These are phyloP conservation scores for Oxytorus armatus DNA, from an alignment of 2,888 invertebrate species.

Conservation along the genomic window DNA sequence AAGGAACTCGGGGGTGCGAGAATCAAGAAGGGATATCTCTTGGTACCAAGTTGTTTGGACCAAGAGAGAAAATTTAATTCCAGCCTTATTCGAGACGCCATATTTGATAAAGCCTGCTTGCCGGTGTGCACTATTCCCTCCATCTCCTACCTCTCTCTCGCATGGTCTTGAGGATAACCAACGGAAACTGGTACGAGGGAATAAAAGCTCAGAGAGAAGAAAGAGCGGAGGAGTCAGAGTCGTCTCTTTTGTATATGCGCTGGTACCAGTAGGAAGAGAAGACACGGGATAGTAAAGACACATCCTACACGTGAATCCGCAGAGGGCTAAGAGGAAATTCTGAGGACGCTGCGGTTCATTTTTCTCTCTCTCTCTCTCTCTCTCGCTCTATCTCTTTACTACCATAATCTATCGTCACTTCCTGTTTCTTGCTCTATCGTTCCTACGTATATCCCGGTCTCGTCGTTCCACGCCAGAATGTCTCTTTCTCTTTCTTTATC, in stretches of 20 bases:
- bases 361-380: constrained; percentile 33
- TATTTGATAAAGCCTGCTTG: constrained; percentile 52
- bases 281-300: constrained; percentile 37
- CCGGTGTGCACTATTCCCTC: neutral
- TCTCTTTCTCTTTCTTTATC: constrained; percentile 10
- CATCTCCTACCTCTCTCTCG: no score
- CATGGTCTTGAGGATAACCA: constrained; percentile 41
- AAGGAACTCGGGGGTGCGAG: constrained; percentile 54
- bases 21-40: constrained; percentile 52
- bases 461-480: constrained; percentile 38
- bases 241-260: neutral
- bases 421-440: constrained; percentile 61
- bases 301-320: constrained; percentile 56
- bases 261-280: constrained; percentile 32
- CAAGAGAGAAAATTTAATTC: constrained; percentile 48
- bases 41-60: constrained; percentile 19
- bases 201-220: constrained; percentile 45
- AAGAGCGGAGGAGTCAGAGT: constrained; percentile 56
- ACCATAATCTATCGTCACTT: constrained; percentile 52
- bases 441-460: constrained; percentile 26
- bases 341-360: constrained; percentile 39
- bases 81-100: constrained; percentile 54
- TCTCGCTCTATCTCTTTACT: constrained; percentile 11
- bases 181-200: constrained; percentile 49
- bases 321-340: constrained; percentile 47